Evolutionary conservation across 2,113 vertebrate genomes (phyloP).

Genomic region (Sylvicapra grimmia): DNA sequence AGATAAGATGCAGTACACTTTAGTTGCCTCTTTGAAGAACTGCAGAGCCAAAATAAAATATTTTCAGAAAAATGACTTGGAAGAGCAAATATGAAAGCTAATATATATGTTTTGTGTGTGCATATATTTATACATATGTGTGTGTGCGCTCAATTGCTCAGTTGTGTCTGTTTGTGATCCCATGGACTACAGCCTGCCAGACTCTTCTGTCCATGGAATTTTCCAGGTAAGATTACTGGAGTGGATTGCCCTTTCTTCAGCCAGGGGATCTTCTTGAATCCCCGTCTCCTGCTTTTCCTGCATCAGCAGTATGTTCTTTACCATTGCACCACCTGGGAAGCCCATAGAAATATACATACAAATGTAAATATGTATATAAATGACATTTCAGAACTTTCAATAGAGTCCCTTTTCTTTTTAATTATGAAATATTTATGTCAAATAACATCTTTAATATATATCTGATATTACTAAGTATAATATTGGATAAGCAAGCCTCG

Average conservation of each 20-base stretch:
- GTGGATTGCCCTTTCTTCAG: background rate
- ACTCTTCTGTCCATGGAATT: background rate
- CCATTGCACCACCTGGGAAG: background rate
- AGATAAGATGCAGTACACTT: background rate
- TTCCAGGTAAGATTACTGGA: background rate
- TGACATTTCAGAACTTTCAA: background rate
- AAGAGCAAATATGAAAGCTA: background rate
- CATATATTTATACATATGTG: background rate
- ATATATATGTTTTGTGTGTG: background rate
- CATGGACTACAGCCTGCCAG: background rate
- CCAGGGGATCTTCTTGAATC: background rate
- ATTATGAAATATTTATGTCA: background rate
- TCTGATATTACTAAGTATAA: background rate
- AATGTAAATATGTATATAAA: background rate
- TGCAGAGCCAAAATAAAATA: background rate
- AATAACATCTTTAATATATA: background rate
- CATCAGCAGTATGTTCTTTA: background rate
- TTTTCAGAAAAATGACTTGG: background rate
- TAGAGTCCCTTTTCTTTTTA: background rate
- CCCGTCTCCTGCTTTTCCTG: background rate
- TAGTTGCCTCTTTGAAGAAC: background rate
- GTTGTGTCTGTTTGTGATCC: background rate
- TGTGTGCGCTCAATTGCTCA: background rate
- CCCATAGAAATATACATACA: background rate
- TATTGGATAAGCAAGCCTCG: background rate